Evolutionary conservation across 2,888 invertebrate genomes (phyloP).

Genomic region (Ptilodon capucinus): DNA sequence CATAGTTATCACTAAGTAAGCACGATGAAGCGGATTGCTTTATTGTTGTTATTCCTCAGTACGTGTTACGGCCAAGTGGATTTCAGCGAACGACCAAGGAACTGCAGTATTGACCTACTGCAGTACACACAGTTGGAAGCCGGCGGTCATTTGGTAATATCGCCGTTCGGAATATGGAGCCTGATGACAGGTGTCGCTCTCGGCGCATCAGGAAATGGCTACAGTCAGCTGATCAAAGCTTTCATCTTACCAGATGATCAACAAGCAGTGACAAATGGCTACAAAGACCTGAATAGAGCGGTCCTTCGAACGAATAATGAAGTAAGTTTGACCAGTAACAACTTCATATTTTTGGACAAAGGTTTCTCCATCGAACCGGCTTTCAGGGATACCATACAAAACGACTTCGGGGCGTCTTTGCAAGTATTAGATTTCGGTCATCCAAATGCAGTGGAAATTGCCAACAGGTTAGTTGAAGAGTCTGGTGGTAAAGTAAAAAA

Average conservation of each 20-base stretch:
- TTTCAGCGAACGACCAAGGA: conserved; percentile 66
- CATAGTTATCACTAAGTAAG: conserved; percentile 46
- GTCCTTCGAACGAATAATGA: conserved; percentile 57
- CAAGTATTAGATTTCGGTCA: conserved; percentile 64
- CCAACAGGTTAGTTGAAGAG: conserved; percentile 63
- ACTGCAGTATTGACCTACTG: conserved; percentile 71
- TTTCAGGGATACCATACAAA: conserved; percentile 48
- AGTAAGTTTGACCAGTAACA: conserved; percentile 63
- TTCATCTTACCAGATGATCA: conserved; percentile 60
- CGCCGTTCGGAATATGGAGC: conserved; percentile 77
- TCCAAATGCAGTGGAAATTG: conserved; percentile 57
- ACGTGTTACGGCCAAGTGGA: conserved; percentile 57
- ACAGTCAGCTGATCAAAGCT: conserved; percentile 54
- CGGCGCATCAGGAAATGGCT: conserved; percentile 65
- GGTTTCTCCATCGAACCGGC: conserved; percentile 54
- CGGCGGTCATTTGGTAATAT: conserved; percentile 69
- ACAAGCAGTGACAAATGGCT: conserved; percentile 51
- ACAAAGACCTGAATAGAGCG: conserved; percentile 48
- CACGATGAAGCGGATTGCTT: conserved; percentile 51
- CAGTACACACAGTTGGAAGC: conserved; percentile 63
- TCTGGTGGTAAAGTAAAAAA: conserved; percentile 67
- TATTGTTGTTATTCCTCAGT: conserved; percentile 49
- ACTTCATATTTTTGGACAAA: conserved; percentile 69
- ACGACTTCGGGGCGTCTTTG: conserved; percentile 66
- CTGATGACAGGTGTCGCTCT: conserved; percentile 70